Percentiles rank a stretch among this genome's conserved stretches.
Evolutionary conservation across 2,113 vertebrate genomes (phyloP).

Genomic region (Procavia capensis): DNA sequence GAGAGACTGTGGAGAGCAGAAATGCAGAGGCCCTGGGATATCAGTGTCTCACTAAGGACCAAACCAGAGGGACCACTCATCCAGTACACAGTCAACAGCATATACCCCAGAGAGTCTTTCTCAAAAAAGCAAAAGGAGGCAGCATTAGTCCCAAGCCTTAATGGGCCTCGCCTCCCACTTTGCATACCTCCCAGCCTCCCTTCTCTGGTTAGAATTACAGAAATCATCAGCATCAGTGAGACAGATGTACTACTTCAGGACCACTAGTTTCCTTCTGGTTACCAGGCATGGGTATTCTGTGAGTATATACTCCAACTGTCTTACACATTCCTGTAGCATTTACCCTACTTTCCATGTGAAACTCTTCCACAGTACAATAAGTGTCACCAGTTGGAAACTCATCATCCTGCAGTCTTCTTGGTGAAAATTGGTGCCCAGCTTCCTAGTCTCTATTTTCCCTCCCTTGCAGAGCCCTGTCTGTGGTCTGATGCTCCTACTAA

Average conservation of each 20-base stretch:
- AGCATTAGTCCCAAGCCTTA: background rate
- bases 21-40: background rate
- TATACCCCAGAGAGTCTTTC: background rate
- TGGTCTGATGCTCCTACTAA: background rate
- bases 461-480: background rate
- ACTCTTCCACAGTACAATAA: background rate
- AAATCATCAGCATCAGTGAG: background rate
- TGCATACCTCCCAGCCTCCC: too few relatives aligned
- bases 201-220: background rate
- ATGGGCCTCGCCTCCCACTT: too few relatives aligned
- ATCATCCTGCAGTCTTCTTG: conserved; percentile 9
- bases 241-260: background rate
- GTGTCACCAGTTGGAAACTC: background rate
- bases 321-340: background rate
- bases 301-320: background rate
- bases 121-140: background rate
- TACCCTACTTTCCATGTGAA: background rate
- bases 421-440: background rate
- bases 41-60: background rate
- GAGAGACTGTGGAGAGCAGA: background rate
- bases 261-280: background rate
- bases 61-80: background rate
- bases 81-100: background rate
- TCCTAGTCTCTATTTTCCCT: fast-evolving
- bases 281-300: background rate